Conservation (phyloP, 2,797 vertebrate species). For the Sebastes dallii region DNA sequence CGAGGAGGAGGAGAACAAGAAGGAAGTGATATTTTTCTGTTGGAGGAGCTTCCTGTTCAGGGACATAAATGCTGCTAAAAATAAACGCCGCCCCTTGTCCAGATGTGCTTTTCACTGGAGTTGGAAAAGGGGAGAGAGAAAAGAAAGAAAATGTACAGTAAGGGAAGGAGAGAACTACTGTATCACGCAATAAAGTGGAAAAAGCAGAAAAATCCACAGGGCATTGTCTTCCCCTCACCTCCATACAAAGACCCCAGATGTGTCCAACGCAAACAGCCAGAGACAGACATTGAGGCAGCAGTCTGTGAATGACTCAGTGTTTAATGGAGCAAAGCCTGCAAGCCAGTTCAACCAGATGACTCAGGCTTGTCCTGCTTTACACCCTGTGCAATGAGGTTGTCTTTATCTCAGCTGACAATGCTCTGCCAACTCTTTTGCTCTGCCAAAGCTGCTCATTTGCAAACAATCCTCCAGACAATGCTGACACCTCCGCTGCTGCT, state of each 20-base stretch:
- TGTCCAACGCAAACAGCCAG: not conserved
- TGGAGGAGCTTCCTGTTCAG: constrained; percentile 77
- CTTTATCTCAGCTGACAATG: constrained; percentile 20
- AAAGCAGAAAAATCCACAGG: not conserved
- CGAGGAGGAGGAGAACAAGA: constrained; percentile 36
- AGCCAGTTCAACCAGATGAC: not conserved
- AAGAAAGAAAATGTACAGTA: constrained; percentile 17
- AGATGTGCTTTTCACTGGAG: constrained; percentile 77
- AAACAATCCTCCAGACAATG: constrained; percentile 43
- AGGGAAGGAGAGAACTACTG: not conserved
- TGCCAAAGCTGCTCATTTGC: constrained; percentile 44
- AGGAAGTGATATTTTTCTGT: constrained; percentile 68
- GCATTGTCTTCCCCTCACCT: not conserved
- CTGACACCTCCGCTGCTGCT: constrained; percentile 8
- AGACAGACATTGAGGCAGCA: not conserved
- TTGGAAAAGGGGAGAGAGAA: constrained; percentile 19
- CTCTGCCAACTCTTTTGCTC: not conserved
- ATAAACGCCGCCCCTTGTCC: constrained; percentile 73
- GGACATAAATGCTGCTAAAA: constrained; percentile 80
- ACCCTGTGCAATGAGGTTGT: not conserved
- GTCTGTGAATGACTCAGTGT: constrained; percentile 16
- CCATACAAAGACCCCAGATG: not conserved
- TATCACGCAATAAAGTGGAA: constrained; percentile 2
- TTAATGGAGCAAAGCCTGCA: constrained; percentile 8
- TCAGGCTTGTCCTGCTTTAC: constrained; percentile 18